Evolutionary conservation across 2,888 invertebrate genomes (phyloP), one percentile per base, ranked within the genome.

Genomic region (Sussaba pulchella): DNA sequence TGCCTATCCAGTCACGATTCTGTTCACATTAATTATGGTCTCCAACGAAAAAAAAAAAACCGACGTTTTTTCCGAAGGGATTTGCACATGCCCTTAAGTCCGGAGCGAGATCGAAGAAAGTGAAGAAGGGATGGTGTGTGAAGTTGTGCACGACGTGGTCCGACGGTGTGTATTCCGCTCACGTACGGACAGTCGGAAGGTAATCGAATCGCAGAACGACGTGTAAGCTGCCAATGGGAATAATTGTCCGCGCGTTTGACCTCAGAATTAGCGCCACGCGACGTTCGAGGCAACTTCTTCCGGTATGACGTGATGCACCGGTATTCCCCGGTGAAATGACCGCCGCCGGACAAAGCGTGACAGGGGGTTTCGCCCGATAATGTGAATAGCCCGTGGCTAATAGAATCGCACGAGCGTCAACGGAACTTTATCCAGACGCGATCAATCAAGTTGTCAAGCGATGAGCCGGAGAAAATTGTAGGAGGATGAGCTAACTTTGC

Each of bases 201-300:
- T 83, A 84, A 84, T 84, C 81, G 78, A 79, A 84, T 86, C 80
- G 73, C 4, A 26, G 82, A 78, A 74, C 75, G 82, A 82, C 83
- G 83, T 83, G 82, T 80, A 83, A 85, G 76, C 82, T 79, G 71
- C 81, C 85, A 63, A 73, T 78, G 82, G 84, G 85, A 86, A 85
- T 86, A 84, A 85, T 84, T 76, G 82, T 84, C 83, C 78, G 70
- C 81, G 77, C 81, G 73, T 82, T 84, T 78, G 72, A 81, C 79
- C 79, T 54, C 72, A 69, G 73, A 76, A 82, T 81, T 71, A 78
- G 70, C 50, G 31, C 61, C 66, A 52, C 54, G 45, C 71, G 61
- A 69, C 45, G 57, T 73, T 70, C 36, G 26, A 19, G 50, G 61
- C 57, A 70, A 61, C 69, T 81, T 71, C 79, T 82, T 73, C 64